Evolutionary conservation across 2,797 vertebrate species (phyloP), one percentile per base, ranked within the genome.

Genomic region (Epinephelus malabaricus): DNA sequence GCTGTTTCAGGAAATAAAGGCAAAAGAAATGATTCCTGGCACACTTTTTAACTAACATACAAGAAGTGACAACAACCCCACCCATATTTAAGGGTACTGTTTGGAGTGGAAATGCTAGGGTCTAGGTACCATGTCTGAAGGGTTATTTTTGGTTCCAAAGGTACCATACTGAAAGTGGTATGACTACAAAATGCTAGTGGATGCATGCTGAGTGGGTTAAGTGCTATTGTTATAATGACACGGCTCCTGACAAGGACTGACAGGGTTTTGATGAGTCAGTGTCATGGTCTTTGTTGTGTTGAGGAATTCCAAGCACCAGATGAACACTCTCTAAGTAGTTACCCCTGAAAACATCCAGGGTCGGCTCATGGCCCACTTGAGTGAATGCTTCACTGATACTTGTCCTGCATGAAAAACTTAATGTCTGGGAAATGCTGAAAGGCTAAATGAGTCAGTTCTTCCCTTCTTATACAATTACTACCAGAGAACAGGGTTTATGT

Each of bases 261-360:
- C 2, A 6, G 9, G 2, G 4, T 64, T 15, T 50, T 23, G 38
- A 38, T 46, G 46, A 69, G 45, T 46, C 38, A n/a, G 34, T 30
- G 56, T 61, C 47, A 27, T 17, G 1, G 45, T 55, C 46, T 23
- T 73, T 17, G n/a, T 63, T 55, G 17, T 10, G 4, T 45, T 46
- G 49, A 49, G 43, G 11, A 59, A 59, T 56, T 15, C 18, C 9
- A 25, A 64, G 54, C 68, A 56, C n/a, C 61, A 59, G 12, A 25
- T 71, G 49, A 71, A 55, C 14, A 18, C 40, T 25, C 18, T 73
- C 40, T 47, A 50, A 59, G 53, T n/a, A 14, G 27, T 13, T 12
- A 43, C 13, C 14, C 3, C 6, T 63, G 61, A 63, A 68, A 72
- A 66, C 30, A 78, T 70, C 49, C 38, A 46, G 51, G 69, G 23